A percentile compares a stretch with the other conserved stretches of the same genome.
These are phyloP conservation scores for Gambusia holbrooki DNA, from an alignment of 2,113 vertebrate species.

Conservation along the genomic window DNA sequence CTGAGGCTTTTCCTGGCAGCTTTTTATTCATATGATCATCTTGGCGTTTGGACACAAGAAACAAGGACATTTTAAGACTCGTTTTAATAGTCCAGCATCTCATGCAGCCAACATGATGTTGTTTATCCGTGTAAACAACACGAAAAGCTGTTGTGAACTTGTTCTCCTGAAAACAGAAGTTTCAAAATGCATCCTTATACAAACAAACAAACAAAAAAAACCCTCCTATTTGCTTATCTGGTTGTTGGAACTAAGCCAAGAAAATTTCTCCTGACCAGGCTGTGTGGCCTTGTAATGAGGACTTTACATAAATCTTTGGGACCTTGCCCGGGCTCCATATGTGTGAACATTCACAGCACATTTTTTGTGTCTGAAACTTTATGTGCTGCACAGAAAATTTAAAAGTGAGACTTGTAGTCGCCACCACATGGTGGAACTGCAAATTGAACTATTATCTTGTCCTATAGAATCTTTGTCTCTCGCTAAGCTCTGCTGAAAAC, in stretches of 20 bases:
- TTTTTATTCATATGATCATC: slow-evolving; percentile 29
- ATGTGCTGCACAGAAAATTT: background rate
- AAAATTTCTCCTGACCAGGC: slow-evolving; percentile 4
- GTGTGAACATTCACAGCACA: slow-evolving; percentile 1
- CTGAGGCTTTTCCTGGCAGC: slow-evolving; percentile 8
- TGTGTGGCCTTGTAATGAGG: background rate
- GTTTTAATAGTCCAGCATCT: slow-evolving; percentile 5
- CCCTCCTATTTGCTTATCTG: background rate
- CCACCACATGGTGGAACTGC: background rate
- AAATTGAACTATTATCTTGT: background rate
- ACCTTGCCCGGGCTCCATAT: slow-evolving; percentile 15
- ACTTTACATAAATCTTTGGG: slow-evolving; percentile 16
- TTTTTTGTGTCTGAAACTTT: background rate
- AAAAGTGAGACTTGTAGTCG: background rate
- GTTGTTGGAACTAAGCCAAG: background rate
- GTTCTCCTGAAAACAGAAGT: background rate
- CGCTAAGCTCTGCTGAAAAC: background rate
- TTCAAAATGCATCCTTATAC: background rate
- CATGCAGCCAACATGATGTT: background rate
- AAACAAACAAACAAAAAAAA: background rate
- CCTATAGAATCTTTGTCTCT: background rate
- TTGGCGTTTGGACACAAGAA: slow-evolving; percentile 32
- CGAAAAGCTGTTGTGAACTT: background rate
- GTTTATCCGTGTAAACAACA: background rate
- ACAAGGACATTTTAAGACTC: slow-evolving; percentile 15